Base-by-base conservation (phyloP, 35 echinoderm and acorn worm genomes). In the Ophioderma brevispina region DNA sequence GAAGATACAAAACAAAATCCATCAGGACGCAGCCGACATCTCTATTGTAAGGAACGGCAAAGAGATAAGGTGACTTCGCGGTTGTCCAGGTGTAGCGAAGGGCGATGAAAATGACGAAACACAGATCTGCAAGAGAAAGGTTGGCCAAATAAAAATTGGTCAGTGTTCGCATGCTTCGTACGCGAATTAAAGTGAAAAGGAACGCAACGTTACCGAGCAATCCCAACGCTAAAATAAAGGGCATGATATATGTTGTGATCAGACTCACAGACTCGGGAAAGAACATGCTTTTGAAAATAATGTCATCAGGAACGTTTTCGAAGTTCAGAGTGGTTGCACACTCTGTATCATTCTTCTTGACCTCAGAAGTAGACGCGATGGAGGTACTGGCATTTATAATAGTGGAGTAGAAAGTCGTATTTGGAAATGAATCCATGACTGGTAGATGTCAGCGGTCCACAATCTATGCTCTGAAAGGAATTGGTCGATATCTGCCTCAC, bases 151-250 rank as follows among this genome's bases (percentile, higher is more conserved):
- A 96, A 31, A 92, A 82, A 40, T 96, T 96, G 19, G 92, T 90
- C 13, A 96, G 86, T 1, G 94, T 96, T 40, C 94, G 75, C 94
- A 96, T 96, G 18, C 81, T 85, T 28, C 78, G 90, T 14, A 96
- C 52, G 30, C 94, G 94, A 28, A 76, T 84, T 19, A 96, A 91
- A 18, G 92, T 91, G 36, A 93, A 96, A 0, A 96, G 59, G 63
- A 96, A 96, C 18, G 94, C 86, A 18, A 89, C 59, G 50, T 96
- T 96, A 4, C 91, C 85, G 37, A 88, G 41, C 30, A 96, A 40
- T 64, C 94, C 94, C 6, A 90, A 19, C 0, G 87, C 56, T 38
- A 96, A 77, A 35, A 96, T 96, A 30, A 93, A 18, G 11, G 94
- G 94, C 35, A 92, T 32, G 40, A 91, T 86, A 55, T 85, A 85